Conservation (phyloP, 1,140 invertebrate species). For the Philaenus spumarius region DNA sequence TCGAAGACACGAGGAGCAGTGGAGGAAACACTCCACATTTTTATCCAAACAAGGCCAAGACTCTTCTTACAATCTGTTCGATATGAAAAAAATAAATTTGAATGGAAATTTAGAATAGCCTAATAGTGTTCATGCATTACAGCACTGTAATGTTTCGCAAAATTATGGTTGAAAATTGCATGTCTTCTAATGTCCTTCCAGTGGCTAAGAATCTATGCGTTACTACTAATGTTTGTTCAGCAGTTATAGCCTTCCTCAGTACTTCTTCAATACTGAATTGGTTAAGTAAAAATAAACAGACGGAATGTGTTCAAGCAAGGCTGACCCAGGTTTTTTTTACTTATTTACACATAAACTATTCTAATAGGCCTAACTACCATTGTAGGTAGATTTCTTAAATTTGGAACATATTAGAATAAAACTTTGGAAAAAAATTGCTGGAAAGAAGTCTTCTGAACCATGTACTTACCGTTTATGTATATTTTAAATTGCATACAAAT, state of each 20-base stretch:
- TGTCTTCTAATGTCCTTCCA: constrained; percentile 22
- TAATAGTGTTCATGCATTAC: constrained; percentile 37
- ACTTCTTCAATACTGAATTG: too few species aligned
- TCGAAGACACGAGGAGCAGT: neutral
- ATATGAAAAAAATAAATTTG: constrained; percentile 27
- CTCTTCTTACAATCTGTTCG: constrained; percentile 3
- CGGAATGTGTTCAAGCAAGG: too few species aligned
- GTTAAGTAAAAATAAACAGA: too few species aligned
- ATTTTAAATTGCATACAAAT: too few species aligned
- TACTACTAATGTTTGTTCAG: neutral
- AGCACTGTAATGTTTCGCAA: constrained; percentile 35
- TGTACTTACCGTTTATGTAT: too few species aligned
- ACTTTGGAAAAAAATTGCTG: too few species aligned
- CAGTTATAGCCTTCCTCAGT: neutral
- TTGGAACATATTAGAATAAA: too few species aligned
- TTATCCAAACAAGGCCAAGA: neutral
- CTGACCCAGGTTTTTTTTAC: too few species aligned
- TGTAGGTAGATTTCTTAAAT: too few species aligned
- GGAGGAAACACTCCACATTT: neutral
- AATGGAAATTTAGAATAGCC: constrained; percentile 26
- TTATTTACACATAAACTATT: too few species aligned
- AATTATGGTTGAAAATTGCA: constrained; percentile 37
- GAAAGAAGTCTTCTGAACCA: too few species aligned
- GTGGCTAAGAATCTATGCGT: constrained; percentile 11
- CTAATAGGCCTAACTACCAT: too few species aligned